Conservation (phyloP, 2,888 invertebrate species). For the Cremastinae sp. region DNA sequence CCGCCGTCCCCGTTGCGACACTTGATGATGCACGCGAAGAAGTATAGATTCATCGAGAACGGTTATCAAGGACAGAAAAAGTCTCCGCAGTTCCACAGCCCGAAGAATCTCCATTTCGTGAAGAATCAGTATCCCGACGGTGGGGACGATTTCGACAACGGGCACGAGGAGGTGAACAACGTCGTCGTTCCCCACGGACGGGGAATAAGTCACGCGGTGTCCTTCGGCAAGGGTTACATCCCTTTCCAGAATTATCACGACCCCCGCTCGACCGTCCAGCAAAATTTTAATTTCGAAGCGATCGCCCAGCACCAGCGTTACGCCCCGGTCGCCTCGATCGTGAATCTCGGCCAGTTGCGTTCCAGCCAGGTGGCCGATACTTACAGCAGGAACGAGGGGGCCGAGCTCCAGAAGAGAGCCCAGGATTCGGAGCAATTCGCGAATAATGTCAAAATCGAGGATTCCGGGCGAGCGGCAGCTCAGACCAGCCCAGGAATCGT, state of each 20-base stretch:
- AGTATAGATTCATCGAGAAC: conserved; percentile 46
- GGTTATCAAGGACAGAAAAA: not conserved
- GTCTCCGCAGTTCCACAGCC: conserved; percentile 31
- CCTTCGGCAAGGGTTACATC: conserved; percentile 74
- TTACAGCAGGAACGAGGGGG: conserved; percentile 25
- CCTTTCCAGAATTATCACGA: conserved; percentile 71
- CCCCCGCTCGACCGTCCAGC: conserved; percentile 52
- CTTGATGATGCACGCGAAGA: conserved; percentile 57
- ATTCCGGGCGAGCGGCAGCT: conserved; percentile 28
- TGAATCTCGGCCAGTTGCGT: conserved; percentile 17
- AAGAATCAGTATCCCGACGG: conserved; percentile 64
- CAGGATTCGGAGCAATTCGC: conserved; percentile 25
- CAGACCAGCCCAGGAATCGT: conserved; percentile 56
- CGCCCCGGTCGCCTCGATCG: not conserved
- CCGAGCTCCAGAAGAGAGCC: conserved; percentile 24
- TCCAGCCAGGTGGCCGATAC: conserved; percentile 41
- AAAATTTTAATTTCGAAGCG: conserved; percentile 49
- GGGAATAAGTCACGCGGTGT: conserved; percentile 67
- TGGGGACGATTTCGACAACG: conserved; percentile 72
- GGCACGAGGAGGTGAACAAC: conserved; percentile 69
- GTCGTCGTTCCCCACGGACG: conserved; percentile 72
- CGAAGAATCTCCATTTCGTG: conserved; percentile 22
- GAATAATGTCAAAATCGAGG: not conserved
- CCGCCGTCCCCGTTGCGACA: conserved; percentile 63
- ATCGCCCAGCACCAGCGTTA: not conserved